These are phyloP conservation scores for Paramormyrops hopkinsi DNA, from an alignment of 2,797 vertebrate genomes.

Conservation along the genomic window DNA sequence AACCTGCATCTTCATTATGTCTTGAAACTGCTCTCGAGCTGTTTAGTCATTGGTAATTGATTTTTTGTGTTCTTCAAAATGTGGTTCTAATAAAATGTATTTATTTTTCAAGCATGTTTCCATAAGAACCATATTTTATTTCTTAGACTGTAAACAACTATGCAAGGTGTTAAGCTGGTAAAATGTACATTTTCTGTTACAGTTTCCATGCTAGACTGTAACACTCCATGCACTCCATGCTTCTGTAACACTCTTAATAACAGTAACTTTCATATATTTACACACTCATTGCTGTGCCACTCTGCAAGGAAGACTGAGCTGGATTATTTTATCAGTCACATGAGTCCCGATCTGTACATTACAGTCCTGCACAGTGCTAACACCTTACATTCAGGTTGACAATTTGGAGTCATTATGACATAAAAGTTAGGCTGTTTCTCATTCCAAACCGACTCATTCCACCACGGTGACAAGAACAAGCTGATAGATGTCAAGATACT, in stretches of 20 bases:
- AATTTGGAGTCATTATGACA: background rate
- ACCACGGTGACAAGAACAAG: conserved; percentile 18
- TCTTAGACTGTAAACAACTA: background rate
- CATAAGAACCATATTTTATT: background rate
- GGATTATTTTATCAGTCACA: background rate
- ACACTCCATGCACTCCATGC: too few species aligned
- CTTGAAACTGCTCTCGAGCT: background rate
- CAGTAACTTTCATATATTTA: background rate
- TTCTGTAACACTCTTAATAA: background rate
- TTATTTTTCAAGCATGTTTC: background rate
- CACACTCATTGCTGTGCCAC: background rate
- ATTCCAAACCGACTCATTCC: background rate
- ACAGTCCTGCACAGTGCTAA: background rate
- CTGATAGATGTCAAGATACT: background rate
- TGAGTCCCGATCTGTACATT: background rate
- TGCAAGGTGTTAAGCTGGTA: background rate
- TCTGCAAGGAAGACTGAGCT: background rate
- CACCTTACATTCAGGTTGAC: background rate
- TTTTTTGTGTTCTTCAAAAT: background rate
- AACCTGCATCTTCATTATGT: background rate
- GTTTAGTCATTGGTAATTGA: background rate
- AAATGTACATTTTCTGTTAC: background rate
- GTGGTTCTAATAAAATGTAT: background rate
- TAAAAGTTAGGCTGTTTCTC: background rate
- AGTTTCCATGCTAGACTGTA: background rate